Percentiles rank a stretch among this genome's conserved stretches.
Conservation (phyloP, 2,113 vertebrate species). For the Cyanoderma ruficeps region DNA sequence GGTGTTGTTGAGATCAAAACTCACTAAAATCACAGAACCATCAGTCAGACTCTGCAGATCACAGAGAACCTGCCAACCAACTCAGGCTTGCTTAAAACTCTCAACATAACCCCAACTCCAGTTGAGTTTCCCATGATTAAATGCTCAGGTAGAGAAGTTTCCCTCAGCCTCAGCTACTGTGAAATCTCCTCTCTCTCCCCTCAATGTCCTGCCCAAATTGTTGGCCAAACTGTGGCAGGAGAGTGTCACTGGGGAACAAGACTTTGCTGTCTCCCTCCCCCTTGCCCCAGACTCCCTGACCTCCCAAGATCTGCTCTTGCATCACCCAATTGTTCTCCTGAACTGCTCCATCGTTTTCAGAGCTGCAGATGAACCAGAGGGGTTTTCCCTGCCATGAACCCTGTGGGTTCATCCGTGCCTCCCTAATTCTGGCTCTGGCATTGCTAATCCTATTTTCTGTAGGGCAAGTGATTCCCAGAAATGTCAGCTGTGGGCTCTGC, state of each 20-base stretch:
- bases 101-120: background rate
- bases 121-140: background rate
- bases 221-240: background rate
- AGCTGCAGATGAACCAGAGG: background rate
- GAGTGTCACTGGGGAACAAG: background rate
- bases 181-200: background rate
- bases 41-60: background rate
- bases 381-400: background rate
- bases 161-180: background rate
- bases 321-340: background rate
- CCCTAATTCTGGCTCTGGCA: background rate
- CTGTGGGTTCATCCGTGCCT: background rate
- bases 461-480: background rate
- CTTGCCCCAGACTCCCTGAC: background rate
- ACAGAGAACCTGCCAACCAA: background rate
- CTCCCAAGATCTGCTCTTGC: background rate
- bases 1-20: background rate
- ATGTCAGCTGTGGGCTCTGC: background rate
- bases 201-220: background rate
- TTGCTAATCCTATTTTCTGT: conserved; percentile 15
- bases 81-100: background rate
- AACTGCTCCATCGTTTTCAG: background rate
- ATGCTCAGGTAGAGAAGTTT: background rate
- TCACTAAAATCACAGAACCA: background rate
- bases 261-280: background rate